A percentile compares a stretch with the other conserved stretches of the same genome.
Evolutionary conservation across 2,797 vertebrate species (phyloP).

Genomic region (Channa striata): DNA sequence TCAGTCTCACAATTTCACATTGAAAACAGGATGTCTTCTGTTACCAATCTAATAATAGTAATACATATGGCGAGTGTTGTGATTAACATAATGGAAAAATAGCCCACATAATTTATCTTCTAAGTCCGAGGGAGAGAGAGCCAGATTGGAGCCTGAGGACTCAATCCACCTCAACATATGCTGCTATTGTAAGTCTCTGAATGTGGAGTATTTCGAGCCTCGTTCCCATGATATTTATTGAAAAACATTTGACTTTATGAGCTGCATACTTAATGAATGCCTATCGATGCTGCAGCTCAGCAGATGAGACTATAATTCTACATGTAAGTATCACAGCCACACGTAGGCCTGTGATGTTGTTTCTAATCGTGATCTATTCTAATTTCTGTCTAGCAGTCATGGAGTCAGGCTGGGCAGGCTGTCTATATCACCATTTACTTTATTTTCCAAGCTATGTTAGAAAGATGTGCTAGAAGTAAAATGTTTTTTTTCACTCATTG

Average conservation of each 20-base stretch:
- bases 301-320: constrained; percentile 83
- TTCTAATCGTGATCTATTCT: constrained; percentile 71
- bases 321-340: constrained; percentile 72
- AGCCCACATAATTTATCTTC: constrained; percentile 85
- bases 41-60: constrained; percentile 82
- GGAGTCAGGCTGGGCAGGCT: constrained; percentile 21
- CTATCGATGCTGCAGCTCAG: constrained; percentile 70
- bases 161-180: constrained; percentile 88
- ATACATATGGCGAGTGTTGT: constrained; percentile 84
- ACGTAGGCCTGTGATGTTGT: constrained; percentile 65
- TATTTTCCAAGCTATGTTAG: constrained; percentile 26
- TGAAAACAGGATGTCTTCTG: constrained; percentile 81
- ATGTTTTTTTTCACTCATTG: neutral
- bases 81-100: constrained; percentile 87
- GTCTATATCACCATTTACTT: constrained; percentile 23
- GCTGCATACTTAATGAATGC: constrained; percentile 83
- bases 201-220: constrained; percentile 77
- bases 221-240: constrained; percentile 86
- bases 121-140: constrained; percentile 82
- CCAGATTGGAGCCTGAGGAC: constrained; percentile 87
- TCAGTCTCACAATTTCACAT: constrained; percentile 76
- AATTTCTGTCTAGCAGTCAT: constrained; percentile 52
- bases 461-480: neutral
- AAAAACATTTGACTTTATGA: constrained; percentile 86
- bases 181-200: constrained; percentile 78